Evolutionary conservation across 2,888 invertebrate species (phyloP).

Genomic region (Xanthorhoe spadicearia): DNA sequence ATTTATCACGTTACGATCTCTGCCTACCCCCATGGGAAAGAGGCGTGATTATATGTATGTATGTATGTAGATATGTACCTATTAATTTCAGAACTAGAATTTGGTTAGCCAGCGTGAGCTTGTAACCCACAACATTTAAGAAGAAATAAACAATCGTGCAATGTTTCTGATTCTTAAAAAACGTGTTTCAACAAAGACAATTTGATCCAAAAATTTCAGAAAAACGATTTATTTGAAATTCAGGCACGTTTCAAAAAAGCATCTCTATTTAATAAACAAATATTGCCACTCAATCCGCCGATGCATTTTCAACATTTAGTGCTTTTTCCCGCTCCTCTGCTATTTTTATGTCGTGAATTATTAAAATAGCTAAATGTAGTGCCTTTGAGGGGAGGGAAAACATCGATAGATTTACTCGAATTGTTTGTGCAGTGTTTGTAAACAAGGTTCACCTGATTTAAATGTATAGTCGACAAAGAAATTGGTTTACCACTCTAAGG

Average conservation of each 20-base stretch:
- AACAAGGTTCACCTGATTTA: too few species aligned
- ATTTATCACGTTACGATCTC: too few species aligned
- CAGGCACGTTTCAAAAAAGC: conserved; percentile 11
- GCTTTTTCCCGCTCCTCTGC: conserved; percentile 7
- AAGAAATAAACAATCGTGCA: too few species aligned
- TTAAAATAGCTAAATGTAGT: conserved; percentile 16
- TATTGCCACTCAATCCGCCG: conserved; percentile 30
- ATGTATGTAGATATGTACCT: too few species aligned
- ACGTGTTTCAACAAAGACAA: background rate
- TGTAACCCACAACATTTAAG: too few species aligned
- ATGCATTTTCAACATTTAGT: conserved; percentile 28
- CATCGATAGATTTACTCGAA: background rate
- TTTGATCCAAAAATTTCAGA: background rate
- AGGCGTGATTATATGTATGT: too few species aligned
- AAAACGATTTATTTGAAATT: conserved; percentile 1
- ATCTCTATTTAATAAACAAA: conserved; percentile 36
- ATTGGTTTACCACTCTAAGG: too few species aligned
- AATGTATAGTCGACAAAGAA: too few species aligned
- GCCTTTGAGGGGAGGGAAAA: conserved; percentile 3
- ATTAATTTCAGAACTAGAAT: too few species aligned
- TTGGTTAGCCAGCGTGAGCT: too few species aligned
- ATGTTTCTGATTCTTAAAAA: too few species aligned
- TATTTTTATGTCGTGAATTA: conserved; percentile 25
- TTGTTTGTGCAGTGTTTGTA: background rate
- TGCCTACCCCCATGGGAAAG: too few species aligned